phyloP scores from a whole-genome alignment of 2,888 invertebrate species.

The Lithophane socia region DNA sequence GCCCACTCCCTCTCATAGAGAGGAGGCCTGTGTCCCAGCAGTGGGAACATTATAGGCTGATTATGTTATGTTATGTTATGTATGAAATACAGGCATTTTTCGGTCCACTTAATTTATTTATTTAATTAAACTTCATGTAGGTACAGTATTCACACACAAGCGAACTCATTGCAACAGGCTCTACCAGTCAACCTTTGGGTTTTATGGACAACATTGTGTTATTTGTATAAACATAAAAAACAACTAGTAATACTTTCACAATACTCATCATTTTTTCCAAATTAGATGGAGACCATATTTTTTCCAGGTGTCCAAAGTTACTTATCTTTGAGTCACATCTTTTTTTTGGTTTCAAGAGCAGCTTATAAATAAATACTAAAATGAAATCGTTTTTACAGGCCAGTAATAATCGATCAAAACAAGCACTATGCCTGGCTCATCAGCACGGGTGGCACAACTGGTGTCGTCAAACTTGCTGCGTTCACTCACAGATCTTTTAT shows the following conservation, averaged over 20 bases:
- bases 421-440: constrained; percentile 76
- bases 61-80: too few species aligned
- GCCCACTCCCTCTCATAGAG: too few species aligned
- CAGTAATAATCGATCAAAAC: constrained; percentile 74
- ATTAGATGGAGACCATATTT: not conserved
- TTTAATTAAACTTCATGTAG: not conserved
- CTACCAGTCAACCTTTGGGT: not conserved
- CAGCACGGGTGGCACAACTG: constrained; percentile 82
- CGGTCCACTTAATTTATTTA: not conserved
- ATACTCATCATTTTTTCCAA: not conserved
- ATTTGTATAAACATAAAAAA: too few species aligned
- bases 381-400: constrained; percentile 69
- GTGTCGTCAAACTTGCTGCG: constrained; percentile 78
- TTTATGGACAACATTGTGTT: too few species aligned
- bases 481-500: constrained; percentile 72
- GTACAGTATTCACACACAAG: not conserved
- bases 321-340: not conserved
- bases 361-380: not conserved
- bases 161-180: not conserved
- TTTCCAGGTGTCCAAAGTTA: not conserved
- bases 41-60: too few species aligned
- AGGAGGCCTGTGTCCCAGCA: too few species aligned
- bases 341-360: not conserved
- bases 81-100: not conserved
- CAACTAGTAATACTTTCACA: not conserved